Base-by-base conservation (phyloP, 2,888 invertebrate species). In the Tuberolachnus salignus region DNA sequence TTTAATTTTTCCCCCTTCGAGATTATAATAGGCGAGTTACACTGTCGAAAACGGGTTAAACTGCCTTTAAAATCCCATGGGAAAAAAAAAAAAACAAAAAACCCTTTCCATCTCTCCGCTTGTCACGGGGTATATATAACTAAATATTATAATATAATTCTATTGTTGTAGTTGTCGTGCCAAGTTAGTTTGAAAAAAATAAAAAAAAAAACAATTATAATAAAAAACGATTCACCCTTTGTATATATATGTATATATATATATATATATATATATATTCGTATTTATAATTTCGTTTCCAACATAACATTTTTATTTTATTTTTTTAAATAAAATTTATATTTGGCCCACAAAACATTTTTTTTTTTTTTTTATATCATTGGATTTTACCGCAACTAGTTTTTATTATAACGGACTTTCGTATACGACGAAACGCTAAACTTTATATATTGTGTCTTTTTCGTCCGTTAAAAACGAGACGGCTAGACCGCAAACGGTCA, bases 101-200 rank as follows among this genome's bases (percentile, higher is more conserved):
- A 51, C 49, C 49, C 14, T 51, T 16, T 49, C 46, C 16, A 13
- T 4, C 34, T 6, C 34, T 34, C 34, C 49, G 49, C 34, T 4
- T 6, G 6, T 34, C 14, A 51, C 14, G 13, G 49, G 14, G 49
- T 16, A 51, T 16, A 16, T 51, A 51, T 51, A 51, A n/a, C n/a
- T n/a, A n/a, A 11, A 63, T 42, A 42, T 63, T 21, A 66, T 46
- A 66, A 66, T 44, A 66, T 46, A 44, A 63, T 23, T 66, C 3
- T 70, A 19, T 55, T 42, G 21, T 34, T 34, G 34, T 70, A 14
- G 46, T 66, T 66, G 23, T 46, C 49, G 23, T 66, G 26, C 11
- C n/a, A 23, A 66, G 63, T 63, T 42, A 44, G 23, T 49, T 66
- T 1, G 4, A 46, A 21, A 66, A 66, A 34, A n/a, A 64, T 44